Percentiles rank a stretch among this genome's conserved stretches.
Evolutionary conservation across 2,888 invertebrate genomes (phyloP).

Genomic region (Athrips mouffetella): DNA sequence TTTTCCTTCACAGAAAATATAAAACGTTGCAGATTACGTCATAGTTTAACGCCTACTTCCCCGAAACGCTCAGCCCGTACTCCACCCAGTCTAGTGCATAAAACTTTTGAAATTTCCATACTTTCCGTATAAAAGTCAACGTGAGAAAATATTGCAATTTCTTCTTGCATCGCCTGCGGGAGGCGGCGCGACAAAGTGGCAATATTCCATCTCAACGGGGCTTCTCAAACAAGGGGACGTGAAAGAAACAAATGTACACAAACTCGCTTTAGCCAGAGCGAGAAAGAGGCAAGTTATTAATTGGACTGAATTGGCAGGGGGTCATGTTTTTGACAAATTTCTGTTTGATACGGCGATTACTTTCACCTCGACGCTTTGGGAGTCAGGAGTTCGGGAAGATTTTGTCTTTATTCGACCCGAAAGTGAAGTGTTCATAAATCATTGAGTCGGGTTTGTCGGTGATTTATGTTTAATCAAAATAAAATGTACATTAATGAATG

Average conservation of each 20-base stretch:
- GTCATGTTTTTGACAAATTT: conserved; percentile 78
- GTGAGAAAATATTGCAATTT: conserved; percentile 70
- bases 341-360: conserved; percentile 76
- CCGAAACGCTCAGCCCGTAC: conserved; percentile 27
- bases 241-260: conserved; percentile 42
- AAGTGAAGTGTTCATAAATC: background rate
- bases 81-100: conserved; percentile 33
- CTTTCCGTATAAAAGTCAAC: conserved; percentile 42
- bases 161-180: conserved; percentile 65
- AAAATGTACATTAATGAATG: too few species aligned
- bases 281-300: conserved; percentile 63
- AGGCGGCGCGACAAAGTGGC: conserved; percentile 74
- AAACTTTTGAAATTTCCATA: conserved; percentile 57
- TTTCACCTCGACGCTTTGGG: conserved; percentile 71
- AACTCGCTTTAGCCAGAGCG: conserved; percentile 32
- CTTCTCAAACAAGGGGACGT: conserved; percentile 72
- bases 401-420: background rate
- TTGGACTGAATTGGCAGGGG: conserved; percentile 75
- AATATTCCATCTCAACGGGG: conserved; percentile 76
- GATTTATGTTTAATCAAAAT: too few species aligned
- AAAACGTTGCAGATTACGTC: background rate
- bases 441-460: too few species aligned
- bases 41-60: conserved; percentile 13
- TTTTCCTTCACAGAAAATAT: background rate
- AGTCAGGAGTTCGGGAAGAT: conserved; percentile 32